Percentiles rank a stretch among this genome's conserved stretches.
These are phyloP conservation scores for Agrotis clavis DNA, from an alignment of 2,888 invertebrate species.

Conservation along the genomic window DNA sequence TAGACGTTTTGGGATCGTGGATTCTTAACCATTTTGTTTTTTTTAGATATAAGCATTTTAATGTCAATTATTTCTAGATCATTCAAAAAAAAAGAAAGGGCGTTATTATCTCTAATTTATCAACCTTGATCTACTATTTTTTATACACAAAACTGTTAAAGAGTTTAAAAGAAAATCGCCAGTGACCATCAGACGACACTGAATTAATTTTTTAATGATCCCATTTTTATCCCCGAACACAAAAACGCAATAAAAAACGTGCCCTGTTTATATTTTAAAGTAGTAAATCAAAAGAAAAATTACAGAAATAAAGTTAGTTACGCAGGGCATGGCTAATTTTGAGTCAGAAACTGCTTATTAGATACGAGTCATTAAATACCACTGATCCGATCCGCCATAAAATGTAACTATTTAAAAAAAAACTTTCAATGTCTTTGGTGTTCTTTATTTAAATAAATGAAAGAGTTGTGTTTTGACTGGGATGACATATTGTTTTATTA, in stretches of 20 bases:
- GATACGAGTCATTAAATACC: conserved; percentile 53
- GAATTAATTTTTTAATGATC: conserved; percentile 3
- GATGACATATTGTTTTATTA: conserved; percentile 44
- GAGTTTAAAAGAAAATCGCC: not conserved
- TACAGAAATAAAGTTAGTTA: conserved; percentile 24
- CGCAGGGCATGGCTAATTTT: conserved; percentile 42
- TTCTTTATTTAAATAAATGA: conserved; percentile 23
- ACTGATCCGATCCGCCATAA: conserved; percentile 45
- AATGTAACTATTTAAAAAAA: conserved; percentile 28
- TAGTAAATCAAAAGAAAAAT: conserved; percentile 31
- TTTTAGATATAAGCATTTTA: too few species aligned
- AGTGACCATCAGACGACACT: not conserved
- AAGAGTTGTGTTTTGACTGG: conserved; percentile 53
- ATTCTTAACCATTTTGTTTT: too few species aligned
- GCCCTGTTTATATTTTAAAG: not conserved
- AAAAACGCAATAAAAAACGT: conserved; percentile 6
- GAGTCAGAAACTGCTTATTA: conserved; percentile 55
- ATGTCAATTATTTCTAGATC: too few species aligned
- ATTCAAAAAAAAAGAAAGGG: too few species aligned
- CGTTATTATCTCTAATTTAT: too few species aligned
- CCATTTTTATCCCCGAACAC: not conserved
- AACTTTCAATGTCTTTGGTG: conserved; percentile 22
- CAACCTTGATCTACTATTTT: not conserved
- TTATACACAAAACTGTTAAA: not conserved
- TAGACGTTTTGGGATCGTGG: too few species aligned